These are phyloP conservation scores for Catharus minimus DNA, from an alignment of 2,113 vertebrate genomes.

Conservation along the genomic window DNA sequence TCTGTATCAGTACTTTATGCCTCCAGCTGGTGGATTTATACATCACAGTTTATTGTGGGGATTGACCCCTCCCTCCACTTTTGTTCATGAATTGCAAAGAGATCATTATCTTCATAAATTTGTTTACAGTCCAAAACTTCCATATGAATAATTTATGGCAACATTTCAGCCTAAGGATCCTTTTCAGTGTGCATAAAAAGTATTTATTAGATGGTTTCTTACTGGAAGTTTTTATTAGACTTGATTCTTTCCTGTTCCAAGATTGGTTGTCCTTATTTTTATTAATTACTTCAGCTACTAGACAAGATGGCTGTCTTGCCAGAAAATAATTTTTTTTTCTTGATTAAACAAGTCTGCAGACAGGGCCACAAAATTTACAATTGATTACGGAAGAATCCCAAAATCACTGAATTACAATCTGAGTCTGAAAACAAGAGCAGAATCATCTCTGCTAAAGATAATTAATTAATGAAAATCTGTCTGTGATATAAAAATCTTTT, in stretches of 20 bases:
- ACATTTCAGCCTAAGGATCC: conserved; percentile 40
- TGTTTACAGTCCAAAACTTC: conserved; percentile 62
- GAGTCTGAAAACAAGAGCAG: neutral
- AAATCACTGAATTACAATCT: neutral
- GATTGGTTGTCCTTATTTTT: conserved; percentile 40
- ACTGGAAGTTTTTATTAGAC: conserved; percentile 37
- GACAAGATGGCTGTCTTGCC: neutral
- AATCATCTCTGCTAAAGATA: neutral
- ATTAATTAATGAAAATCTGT: neutral
- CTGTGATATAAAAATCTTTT: neutral
- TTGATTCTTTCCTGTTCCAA: conserved; percentile 2
- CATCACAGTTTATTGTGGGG: conserved; percentile 26
- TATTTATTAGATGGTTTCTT: conserved; percentile 50
- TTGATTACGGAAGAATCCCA: neutral
- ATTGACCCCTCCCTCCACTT: conserved; percentile 37
- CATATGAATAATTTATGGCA: conserved; percentile 58
- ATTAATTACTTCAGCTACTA: conserved; percentile 38
- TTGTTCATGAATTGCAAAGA: conserved; percentile 60
- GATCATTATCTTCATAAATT: conserved; percentile 60
- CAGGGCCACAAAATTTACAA: neutral
- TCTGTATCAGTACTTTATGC: conserved; percentile 8
- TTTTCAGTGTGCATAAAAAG: conserved; percentile 47
- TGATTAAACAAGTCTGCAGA: neutral
- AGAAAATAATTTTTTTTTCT: conserved; percentile 1
- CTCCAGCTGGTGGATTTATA: conserved; percentile 37